A percentile compares a stretch with the other conserved stretches of the same genome.
Evolutionary conservation across 1,140 invertebrate species (phyloP).

Genomic region (Drosophila athabasca): DNA sequence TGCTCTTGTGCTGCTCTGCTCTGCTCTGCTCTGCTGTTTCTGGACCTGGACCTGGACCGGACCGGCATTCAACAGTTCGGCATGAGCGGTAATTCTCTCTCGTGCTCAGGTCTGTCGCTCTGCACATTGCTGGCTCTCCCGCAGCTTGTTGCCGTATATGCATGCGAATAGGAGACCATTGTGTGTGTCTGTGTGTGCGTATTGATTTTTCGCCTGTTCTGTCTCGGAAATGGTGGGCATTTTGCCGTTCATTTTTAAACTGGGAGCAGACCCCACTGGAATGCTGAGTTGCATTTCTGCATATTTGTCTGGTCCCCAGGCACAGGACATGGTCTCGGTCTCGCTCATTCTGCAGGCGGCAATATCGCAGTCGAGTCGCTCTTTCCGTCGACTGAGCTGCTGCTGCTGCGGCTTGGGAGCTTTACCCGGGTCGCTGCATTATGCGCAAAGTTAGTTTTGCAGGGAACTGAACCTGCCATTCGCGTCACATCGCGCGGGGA

Average conservation of each 20-base stretch:
- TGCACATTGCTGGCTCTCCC: slow-evolving; percentile 10
- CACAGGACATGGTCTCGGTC: slow-evolving; percentile 24
- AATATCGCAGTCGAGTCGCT: slow-evolving; percentile 1
- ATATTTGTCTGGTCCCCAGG: slow-evolving; percentile 11
- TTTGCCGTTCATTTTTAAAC: slow-evolving; percentile 19
- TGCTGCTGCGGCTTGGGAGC: slow-evolving; percentile 40
- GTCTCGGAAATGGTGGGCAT: slow-evolving; percentile 35
- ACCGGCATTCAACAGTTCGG: slow-evolving; percentile 82
- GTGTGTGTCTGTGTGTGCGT: slow-evolving; percentile 20
- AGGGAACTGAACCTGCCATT: slow-evolving; percentile 72
- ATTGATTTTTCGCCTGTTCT: slow-evolving; percentile 70
- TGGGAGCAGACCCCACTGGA: slow-evolving; percentile 2
- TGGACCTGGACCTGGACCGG: slow-evolving; percentile 4
- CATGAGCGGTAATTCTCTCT: slow-evolving; percentile 36
- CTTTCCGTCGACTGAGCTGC: slow-evolving; percentile 27
- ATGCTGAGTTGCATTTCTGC: slow-evolving; percentile 48
- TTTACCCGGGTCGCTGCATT: slow-evolving; percentile 81
- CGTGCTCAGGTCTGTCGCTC: slow-evolving; percentile 20
- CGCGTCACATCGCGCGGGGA: slow-evolving; percentile 54
- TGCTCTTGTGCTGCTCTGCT: too few species aligned
- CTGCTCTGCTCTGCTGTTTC: too few species aligned
- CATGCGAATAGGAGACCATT: slow-evolving; percentile 62
- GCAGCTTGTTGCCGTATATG: neutral
- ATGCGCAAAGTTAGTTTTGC: slow-evolving; percentile 82
- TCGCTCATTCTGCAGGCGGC: slow-evolving; percentile 22